Evolutionary conservation across 2,888 invertebrate species (phyloP), one percentile per base, ranked within the genome.

Genomic region (Conomelus anceps): DNA sequence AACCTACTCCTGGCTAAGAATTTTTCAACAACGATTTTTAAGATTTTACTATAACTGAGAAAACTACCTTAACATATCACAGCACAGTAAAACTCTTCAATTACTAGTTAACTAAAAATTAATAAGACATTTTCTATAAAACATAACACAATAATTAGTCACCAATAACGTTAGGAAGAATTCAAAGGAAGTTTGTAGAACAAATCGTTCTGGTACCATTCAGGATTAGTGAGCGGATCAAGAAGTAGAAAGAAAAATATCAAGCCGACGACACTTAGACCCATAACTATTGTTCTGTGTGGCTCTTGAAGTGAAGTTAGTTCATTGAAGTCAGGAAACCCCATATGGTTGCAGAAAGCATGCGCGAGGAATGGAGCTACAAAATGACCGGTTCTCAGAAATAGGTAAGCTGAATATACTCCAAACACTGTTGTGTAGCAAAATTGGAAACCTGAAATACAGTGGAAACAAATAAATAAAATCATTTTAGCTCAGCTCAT

Each of bases 261-360:
- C 3, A 98, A 94, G 11, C 99, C 99, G 7, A 96, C 91, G 3
- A 98, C 93, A 93, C 97, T 98, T 89, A 96, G 94, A 85, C 93
- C 93, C 24, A 96, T 94, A 1, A 97, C 94, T 23, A 96, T 93
- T 20, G 94, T 93, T 91, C 96, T 95, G 91, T 96, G 95, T 6
- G 95, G 94, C 90, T 94, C 94, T 91, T 94, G 93, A 92, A 95
- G 95, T 23, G 94, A 94, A 90, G 95, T 92, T 3, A 97, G 94
- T 92, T 97, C 98, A 3, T 95, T 94, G 91, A 99, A 94, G 93
- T 98, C 97, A 0, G 99, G 99, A 92, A 99, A 97, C 9, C 99
- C 99, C 98, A 99, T 98, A 93, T 98, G 97, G 93, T 99, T 99
- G 93, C 99, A 99, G 93, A 98, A 98, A 34, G 98, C 96, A 93